Evolutionary conservation across 2,797 vertebrate species (phyloP), one percentile per base, ranked within the genome.

Genomic region (Phyllotis vaccarum): DNA sequence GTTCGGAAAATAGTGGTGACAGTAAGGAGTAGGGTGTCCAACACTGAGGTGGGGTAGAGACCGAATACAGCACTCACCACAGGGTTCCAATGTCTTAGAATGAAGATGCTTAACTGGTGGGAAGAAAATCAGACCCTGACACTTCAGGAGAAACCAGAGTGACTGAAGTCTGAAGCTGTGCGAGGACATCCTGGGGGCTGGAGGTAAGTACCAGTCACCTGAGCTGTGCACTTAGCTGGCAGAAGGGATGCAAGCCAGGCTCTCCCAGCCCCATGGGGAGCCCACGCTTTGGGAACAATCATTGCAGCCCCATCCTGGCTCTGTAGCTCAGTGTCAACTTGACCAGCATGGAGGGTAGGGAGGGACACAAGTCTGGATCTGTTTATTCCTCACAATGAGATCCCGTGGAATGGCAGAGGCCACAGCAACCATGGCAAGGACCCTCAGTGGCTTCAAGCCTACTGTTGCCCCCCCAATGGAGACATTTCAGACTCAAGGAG

Each of bases 171-270:
- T 19, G 34, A 87, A n/a, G 56, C n/a, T 13, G 9, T 27, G 29
- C 24, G 0, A 2, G 0, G 6, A 2, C 5, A 3, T 37, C n/a
- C 13, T 40, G 1, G 1, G 10, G 1, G 10, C 49, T 17, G 31
- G 34, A 6, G 62, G 85, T 70, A 22, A 72, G 52, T 16, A 9
- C 22, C 24, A 37, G 34, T 70, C 43, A 43, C 16, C 60, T 60
- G 10, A 78, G 7, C 46, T 78, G 24, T 74, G 72, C 6, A 37
- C 37, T 82, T 27, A 1, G 37, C 37, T 29, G 7, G 56, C 60
- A 2, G 6, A n/a, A 52, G 0, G 6, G 49, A 66, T 43, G 46
- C 56, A 11, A 24, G 27, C 27, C 43, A 2, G 8, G n/a, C 16
- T 68, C 21, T 52, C 62, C 46, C 43, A 16, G 31, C 21, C 29